Conservation (phyloP, 2,113 vertebrate species). For the Aramus guarauna region DNA sequence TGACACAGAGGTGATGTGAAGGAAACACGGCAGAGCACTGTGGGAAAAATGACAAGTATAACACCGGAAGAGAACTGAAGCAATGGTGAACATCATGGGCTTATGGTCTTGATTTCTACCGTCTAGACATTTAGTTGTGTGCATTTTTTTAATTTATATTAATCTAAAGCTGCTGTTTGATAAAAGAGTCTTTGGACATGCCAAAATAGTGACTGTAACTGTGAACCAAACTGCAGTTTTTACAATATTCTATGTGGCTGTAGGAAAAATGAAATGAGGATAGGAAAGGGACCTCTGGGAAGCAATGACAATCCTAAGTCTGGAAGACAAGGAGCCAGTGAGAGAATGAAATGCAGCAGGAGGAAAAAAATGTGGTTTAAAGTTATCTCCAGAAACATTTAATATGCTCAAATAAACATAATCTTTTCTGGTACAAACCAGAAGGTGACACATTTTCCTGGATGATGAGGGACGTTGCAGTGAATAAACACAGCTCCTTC, state of each 20-base stretch:
- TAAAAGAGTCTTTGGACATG: neutral
- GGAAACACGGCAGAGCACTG: neutral
- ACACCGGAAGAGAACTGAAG: neutral
- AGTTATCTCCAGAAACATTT: neutral
- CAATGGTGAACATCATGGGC: neutral
- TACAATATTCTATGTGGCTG: neutral
- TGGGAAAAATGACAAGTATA: neutral
- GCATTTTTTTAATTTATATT: neutral
- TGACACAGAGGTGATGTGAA: neutral
- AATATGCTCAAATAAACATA: neutral
- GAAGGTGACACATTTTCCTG: neutral
- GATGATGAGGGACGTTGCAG: neutral
- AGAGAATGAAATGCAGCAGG: neutral
- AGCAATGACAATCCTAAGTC: neutral
- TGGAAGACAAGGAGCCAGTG: neutral
- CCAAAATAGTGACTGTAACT: neutral
- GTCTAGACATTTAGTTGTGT: neutral
- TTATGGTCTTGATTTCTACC: neutral
- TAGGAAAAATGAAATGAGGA: neutral
- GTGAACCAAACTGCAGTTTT: neutral
- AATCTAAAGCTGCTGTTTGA: neutral
- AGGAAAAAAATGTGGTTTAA: neutral
- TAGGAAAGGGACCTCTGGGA: neutral
- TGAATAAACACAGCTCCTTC: neutral
- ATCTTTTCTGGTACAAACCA: neutral